Evolutionary conservation across 2,797 vertebrate species (phyloP).

Genomic region (Protonibea diacanthus): DNA sequence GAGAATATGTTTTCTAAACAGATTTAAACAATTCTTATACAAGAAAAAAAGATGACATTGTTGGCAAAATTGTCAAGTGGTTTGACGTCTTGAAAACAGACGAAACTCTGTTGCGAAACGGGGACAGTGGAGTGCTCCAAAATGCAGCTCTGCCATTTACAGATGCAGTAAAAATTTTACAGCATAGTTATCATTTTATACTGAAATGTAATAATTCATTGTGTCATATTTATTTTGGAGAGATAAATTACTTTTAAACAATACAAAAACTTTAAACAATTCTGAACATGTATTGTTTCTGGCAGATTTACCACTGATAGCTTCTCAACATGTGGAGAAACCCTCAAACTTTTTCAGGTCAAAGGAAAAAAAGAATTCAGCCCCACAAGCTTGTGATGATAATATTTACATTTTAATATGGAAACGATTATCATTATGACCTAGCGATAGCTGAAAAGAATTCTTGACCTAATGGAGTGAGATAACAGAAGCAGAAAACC

Average conservation of each 20-base stretch:
- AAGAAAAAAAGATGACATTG: not conserved
- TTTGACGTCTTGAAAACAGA: conserved; percentile 1
- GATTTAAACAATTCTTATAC: not conserved
- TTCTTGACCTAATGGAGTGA: not conserved
- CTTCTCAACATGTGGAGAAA: conserved; percentile 4
- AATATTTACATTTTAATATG: not conserved
- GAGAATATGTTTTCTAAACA: not conserved
- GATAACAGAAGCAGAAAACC: not conserved
- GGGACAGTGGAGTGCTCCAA: not conserved
- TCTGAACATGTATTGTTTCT: not conserved
- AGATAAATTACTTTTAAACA: not conserved
- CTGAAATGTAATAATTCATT: not conserved
- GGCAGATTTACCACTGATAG: not conserved
- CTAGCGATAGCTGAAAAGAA: not conserved
- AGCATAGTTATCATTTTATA: not conserved
- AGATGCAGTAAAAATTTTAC: conserved; percentile 7
- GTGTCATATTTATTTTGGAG: conserved; percentile 10
- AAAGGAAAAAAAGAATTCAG: not conserved
- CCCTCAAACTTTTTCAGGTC: not conserved
- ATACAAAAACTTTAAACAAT: not conserved
- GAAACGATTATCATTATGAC: not conserved
- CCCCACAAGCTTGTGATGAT: not conserved
- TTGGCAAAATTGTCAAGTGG: not conserved
- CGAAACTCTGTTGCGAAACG: conserved; percentile 3
- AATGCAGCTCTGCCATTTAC: not conserved